phyloP scores from a whole-genome alignment of 2,797 vertebrate genomes.

The Phataginus tetradactyla region DNA sequence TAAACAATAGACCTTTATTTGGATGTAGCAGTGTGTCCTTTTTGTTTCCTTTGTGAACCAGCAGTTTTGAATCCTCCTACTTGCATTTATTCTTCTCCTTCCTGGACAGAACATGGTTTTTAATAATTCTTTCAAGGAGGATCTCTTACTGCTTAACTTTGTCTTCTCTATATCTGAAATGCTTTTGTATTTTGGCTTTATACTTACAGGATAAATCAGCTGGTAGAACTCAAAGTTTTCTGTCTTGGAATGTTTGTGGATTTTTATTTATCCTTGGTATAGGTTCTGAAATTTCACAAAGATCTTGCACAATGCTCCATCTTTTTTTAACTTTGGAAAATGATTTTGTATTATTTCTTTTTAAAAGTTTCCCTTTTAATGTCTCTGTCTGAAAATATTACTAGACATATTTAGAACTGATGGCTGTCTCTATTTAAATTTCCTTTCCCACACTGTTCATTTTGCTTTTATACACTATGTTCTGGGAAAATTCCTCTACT shows the following conservation, averaged over 20 bases:
- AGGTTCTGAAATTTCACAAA: neutral
- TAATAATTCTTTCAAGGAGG: neutral
- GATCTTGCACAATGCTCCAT: neutral
- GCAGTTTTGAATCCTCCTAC: neutral
- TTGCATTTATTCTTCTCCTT: constrained; percentile 27
- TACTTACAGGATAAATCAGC: neutral
- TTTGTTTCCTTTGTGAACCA: neutral
- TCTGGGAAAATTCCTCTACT: neutral
- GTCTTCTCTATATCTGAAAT: neutral
- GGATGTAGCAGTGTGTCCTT: neutral
- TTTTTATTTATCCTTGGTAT: neutral
- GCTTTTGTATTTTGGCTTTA: neutral
- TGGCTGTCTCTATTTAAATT: neutral
- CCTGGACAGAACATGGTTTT: neutral
- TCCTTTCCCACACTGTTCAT: neutral
- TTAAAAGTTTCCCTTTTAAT: neutral
- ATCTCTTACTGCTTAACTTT: neutral
- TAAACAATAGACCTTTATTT: neutral
- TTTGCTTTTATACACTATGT: neutral
- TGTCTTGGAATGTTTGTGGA: neutral
- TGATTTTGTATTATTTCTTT: neutral
- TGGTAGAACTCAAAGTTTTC: neutral
- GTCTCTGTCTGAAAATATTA: neutral
- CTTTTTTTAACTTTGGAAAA: constrained; percentile 6
- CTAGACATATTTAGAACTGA: neutral